Conservation (phyloP, 1,140 invertebrate species). For the Drosophila murphyi region DNA sequence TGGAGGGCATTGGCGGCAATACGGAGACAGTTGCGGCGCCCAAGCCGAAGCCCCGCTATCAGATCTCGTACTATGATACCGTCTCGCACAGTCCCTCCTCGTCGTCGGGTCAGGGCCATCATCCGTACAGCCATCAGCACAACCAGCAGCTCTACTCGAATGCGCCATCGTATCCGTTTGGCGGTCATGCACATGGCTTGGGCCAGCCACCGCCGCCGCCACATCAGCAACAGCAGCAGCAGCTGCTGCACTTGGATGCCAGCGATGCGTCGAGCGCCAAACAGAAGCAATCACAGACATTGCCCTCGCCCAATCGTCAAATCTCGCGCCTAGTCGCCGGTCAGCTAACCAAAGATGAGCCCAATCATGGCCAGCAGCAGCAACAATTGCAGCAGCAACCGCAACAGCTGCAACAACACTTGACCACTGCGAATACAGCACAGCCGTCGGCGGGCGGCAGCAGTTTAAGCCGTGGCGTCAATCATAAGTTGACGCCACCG, state of each 20-base stretch:
- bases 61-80: conserved; percentile 81
- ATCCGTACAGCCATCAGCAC: conserved; percentile 55
- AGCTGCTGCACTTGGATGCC: conserved; percentile 67
- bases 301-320: conserved; percentile 80
- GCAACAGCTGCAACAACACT: conserved; percentile 10
- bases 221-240: conserved; percentile 59
- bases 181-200: conserved; percentile 54
- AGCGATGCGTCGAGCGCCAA: conserved; percentile 58
- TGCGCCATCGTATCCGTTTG: conserved; percentile 61
- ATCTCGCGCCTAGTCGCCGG: conserved; percentile 74
- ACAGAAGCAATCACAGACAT: conserved; percentile 77
- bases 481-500: conserved; percentile 69
- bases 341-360: conserved; percentile 74
- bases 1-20: conserved; percentile 78
- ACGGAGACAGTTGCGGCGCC: conserved; percentile 51
- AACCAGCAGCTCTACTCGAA: conserved; percentile 75
- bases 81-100: conserved; percentile 61
- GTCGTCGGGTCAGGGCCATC: conserved; percentile 73
- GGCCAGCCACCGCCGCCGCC: conserved; percentile 66
- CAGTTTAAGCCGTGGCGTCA: conserved; percentile 55
- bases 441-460: conserved; percentile 27
- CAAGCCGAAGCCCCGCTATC: conserved; percentile 76
- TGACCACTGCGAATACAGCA: conserved; percentile 6
- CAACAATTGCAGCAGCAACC: conserved; percentile 11
- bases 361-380: conserved; percentile 42